Conservation (phyloP, 2,113 vertebrate genomes). For the Colaptes auratus region DNA sequence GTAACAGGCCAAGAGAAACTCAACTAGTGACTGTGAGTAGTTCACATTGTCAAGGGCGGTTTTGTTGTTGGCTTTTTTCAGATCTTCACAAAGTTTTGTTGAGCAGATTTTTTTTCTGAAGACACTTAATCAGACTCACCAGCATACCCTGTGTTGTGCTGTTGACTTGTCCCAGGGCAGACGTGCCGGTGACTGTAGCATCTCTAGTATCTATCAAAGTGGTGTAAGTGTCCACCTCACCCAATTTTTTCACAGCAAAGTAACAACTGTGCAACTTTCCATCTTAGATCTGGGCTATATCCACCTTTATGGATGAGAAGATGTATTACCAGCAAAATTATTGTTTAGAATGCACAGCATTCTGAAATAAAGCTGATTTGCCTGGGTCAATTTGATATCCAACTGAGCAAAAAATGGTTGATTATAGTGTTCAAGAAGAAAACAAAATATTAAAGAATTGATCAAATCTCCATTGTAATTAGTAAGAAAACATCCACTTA, state of each 20-base stretch:
- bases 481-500: constrained; percentile 11
- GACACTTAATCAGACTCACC: neutral
- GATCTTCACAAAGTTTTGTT: neutral
- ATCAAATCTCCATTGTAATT: neutral
- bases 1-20: neutral
- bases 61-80: neutral
- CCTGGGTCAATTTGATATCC: neutral
- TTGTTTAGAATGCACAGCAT: neutral
- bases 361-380: neutral
- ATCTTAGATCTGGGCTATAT: neutral
- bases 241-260: neutral
- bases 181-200: neutral
- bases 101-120: neutral
- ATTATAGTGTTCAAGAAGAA: neutral
- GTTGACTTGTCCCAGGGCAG: neutral
- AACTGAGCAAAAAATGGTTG: neutral
- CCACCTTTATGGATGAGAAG: neutral
- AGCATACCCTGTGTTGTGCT: neutral
- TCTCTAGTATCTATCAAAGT: neutral
- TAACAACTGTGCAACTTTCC: neutral
- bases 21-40: neutral
- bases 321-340: neutral
- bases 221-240: neutral
- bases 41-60: neutral
- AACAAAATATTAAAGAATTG: neutral